Evolutionary conservation across 1,140 invertebrate species (phyloP).

Genomic region (Caenorhabditis inopinata): DNA sequence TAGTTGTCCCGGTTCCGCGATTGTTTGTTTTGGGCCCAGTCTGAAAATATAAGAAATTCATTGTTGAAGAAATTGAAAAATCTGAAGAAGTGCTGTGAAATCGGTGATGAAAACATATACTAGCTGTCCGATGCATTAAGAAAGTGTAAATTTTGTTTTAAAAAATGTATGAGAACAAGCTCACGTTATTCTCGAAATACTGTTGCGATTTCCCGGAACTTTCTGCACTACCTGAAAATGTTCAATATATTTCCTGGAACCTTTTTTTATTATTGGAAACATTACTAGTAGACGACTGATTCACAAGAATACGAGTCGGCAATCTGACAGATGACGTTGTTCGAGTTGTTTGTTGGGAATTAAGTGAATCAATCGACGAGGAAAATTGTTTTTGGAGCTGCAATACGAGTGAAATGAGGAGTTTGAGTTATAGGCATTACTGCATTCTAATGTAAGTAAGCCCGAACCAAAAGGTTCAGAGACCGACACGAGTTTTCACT

Average conservation of each 20-base stretch:
- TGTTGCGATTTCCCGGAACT: background rate
- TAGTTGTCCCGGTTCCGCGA: background rate
- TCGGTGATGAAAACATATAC: background rate
- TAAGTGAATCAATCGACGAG: constrained; percentile 15
- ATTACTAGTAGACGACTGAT: background rate
- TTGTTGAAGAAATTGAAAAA: background rate
- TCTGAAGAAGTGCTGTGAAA: constrained; percentile 19
- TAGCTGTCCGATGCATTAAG: constrained; percentile 2
- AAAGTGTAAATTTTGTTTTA: background rate
- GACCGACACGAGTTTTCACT: background rate
- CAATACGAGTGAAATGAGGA: background rate
- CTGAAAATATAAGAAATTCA: background rate
- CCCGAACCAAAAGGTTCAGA: constrained; percentile 15
- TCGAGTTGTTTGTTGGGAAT: background rate
- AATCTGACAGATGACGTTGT: background rate
- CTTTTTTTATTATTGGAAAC: no score
- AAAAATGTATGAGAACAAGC: background rate
- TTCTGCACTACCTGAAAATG: background rate
- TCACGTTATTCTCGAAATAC: constrained; percentile 20
- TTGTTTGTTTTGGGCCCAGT: constrained; percentile 15
- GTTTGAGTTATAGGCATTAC: background rate
- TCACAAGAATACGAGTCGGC: background rate
- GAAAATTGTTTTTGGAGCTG: constrained; percentile 19
- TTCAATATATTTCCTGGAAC: background rate
- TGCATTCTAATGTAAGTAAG: background rate